Base-by-base conservation (phyloP, 1,140 invertebrate species). In the Megalonaias nervosa region DNA sequence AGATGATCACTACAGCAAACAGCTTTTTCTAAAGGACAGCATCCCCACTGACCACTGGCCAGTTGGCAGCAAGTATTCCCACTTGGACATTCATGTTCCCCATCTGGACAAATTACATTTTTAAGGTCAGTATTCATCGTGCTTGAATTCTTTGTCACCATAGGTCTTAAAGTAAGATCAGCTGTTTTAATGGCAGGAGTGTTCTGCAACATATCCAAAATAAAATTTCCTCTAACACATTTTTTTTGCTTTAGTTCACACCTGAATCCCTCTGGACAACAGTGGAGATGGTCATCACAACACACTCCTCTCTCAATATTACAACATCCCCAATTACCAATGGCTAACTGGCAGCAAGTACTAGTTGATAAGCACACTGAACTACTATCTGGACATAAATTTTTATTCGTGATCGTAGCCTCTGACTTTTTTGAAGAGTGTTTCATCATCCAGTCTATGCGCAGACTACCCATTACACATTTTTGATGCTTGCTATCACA, bases 1-100 rank as follows among this genome's bases (percentile, higher is more conserved):
- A 75, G 68, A 56, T 76, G 64, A 80, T 90, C 87, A 72, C 70
- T 77, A 75, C 88, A 89, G 74, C 88, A 89, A 17, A 88, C 86
- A 55, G 88, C 88, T 82, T 91, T 77, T 1, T 81, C 69, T 56
- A 82, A 75, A 26, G 84, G 86, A 67, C 85, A 89, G 57, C 83
- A 88, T 19, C 87, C 86, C 55, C 77, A 88, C 14, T 71, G 26
- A 17, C 72, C 82, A 62, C 23, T 26, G 5, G 19, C 67, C 23
- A 86, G 19, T 26, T 74, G 56, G 74, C 86, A 89, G 64, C 89
- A 89, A 9, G 88, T 88, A 21, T 74, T 75, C 12, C 74, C 72
- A 75, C 84, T 80, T 14, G 86, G 89, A 77, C 88, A 90, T 58
- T 73, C 71, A 73, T 61, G 31, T 17, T 74, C 38, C 16, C 73